Base-by-base conservation (phyloP, 1,140 invertebrate species). In the Sitobion miscanthi region DNA sequence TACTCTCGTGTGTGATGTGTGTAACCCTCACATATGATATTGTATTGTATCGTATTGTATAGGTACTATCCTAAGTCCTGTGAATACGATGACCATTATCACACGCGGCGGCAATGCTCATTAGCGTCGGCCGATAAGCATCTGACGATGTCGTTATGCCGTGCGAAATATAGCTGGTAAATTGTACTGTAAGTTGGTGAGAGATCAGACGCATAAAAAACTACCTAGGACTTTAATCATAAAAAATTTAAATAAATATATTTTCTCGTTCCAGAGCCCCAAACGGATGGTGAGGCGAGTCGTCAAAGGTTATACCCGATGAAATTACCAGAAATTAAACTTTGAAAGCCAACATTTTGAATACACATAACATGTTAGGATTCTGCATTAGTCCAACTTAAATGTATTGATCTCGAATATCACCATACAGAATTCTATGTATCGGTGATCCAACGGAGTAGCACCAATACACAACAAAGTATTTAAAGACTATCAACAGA, bases 101-200 rank as follows among this genome's bases (percentile, higher is more conserved):
- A 57, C 47, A 38, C 49, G 21, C 14, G 21, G 62, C 17, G 45
- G 62, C 25, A 62, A 30, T 69, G 57, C 90, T 91, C 90, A 91
- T 91, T 91, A 91, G 90, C 62, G 62, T 91, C 62, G 42, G 11
- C 7, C 30, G 90, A 91, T 91, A 91, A 77, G 25, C 62, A 91
- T 91, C 90, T 91, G 90, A 91, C 90, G 62, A 77, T 62, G n/a
- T 69, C 45, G 21, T 90, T 69, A 62, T 42, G 23, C 2, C 49
- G n/a, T 54, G 30, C 52, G 45, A 52, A 82, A 82, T 77, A 5
- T n/a, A 77, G 4, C 11, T 2, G 14, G n/a, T 17, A 9, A 77
- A 77, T 35, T 6, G 20, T 82, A 38, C 14, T 69, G 11, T n/a
- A 69, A 69, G 30, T 69, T 30, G 62, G 30, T 14, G 5, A 69